phyloP scores from a whole-genome alignment of 2,797 vertebrate genomes.

The Sebastes diaconus region DNA sequence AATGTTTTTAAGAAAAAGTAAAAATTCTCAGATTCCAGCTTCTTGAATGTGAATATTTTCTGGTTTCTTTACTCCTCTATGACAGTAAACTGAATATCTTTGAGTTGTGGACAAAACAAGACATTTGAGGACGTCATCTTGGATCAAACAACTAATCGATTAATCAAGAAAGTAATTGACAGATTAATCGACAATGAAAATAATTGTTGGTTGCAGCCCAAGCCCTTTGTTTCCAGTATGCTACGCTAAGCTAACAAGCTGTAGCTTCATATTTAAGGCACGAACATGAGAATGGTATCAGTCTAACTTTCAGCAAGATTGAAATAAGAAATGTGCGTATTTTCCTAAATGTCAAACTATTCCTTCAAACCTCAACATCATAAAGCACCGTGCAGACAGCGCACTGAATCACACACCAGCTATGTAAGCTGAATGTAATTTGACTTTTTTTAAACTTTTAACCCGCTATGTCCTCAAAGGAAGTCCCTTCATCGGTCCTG shows the following conservation, averaged over 20 bases:
- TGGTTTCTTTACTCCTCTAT: too few relatives aligned
- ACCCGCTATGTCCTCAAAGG: slow-evolving; percentile 41
- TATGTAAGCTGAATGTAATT: slow-evolving; percentile 70
- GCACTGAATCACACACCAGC: slow-evolving; percentile 62
- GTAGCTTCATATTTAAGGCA: slow-evolving; percentile 8
- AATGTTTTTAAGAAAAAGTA: too few relatives aligned
- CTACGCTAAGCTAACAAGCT: slow-evolving; percentile 2
- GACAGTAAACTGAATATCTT: too few relatives aligned
- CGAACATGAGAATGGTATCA: not conserved
- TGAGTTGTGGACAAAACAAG: too few relatives aligned
- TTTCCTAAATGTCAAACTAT: not conserved
- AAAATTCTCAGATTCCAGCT: too few relatives aligned
- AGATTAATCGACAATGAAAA: too few relatives aligned
- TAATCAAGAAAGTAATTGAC: too few relatives aligned
- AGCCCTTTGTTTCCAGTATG: not conserved
- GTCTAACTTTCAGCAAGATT: not conserved
- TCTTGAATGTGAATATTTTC: too few relatives aligned
- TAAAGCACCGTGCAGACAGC: slow-evolving; percentile 29
- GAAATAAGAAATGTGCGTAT: not conserved
- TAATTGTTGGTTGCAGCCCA: too few relatives aligned
- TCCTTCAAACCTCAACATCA: slow-evolving; percentile 14
- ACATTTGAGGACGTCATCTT: too few relatives aligned
- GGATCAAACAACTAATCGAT: too few relatives aligned
- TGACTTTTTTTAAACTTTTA: not conserved
- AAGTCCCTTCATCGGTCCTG: slow-evolving; percentile 18